Percentiles rank a stretch among this genome's conserved stretches.
Evolutionary conservation across 2,113 vertebrate species (phyloP).

Genomic region (Pongo pygmaeus): DNA sequence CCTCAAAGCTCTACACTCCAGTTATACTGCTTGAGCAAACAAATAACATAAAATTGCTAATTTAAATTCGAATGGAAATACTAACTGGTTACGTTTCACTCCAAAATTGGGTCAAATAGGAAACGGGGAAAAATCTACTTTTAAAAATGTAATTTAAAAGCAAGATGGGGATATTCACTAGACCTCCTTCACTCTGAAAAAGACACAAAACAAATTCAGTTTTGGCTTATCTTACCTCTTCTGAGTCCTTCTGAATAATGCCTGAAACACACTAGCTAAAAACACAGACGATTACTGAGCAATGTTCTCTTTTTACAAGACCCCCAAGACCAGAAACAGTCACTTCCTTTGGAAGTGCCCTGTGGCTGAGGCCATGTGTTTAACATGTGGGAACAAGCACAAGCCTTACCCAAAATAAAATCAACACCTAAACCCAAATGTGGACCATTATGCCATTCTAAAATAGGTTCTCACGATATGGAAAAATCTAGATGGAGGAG

Average conservation of each 20-base stretch:
- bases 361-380: slow-evolving; percentile 61
- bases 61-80: not conserved
- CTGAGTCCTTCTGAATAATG: not conserved
- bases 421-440: slow-evolving; percentile 10
- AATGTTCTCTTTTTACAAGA: not conserved
- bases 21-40: not conserved
- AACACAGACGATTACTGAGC: not conserved
- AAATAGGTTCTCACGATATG: not conserved
- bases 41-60: not conserved
- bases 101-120: not conserved
- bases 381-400: slow-evolving; percentile 59
- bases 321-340: not conserved
- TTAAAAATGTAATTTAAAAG: not conserved
- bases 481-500: not conserved
- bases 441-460: not conserved
- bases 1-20: not conserved
- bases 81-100: not conserved
- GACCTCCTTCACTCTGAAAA: not conserved
- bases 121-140: not conserved
- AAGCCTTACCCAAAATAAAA: slow-evolving; percentile 18
- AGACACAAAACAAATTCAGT: not conserved
- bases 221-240: not conserved
- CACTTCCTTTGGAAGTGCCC: slow-evolving; percentile 45
- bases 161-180: not conserved
- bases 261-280: not conserved